phyloP scores from a whole-genome alignment of 2,113 vertebrate genomes.

The Ptilorrhoa leucosticta region DNA sequence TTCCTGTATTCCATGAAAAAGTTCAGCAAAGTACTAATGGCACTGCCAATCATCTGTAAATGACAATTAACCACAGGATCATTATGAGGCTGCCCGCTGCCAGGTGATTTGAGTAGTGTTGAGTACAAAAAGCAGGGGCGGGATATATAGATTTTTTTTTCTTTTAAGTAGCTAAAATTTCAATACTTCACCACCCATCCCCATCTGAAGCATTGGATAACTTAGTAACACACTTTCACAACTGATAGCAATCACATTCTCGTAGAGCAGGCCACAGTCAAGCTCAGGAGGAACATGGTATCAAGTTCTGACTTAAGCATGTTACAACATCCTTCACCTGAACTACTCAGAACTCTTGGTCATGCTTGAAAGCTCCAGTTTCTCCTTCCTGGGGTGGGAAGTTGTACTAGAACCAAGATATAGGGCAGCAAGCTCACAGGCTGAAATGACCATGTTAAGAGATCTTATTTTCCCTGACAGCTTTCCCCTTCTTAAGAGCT shows the following conservation, averaged over 20 bases:
- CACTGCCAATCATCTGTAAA: not conserved
- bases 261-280: not conserved
- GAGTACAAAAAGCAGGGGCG: not conserved
- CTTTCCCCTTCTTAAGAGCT: not conserved
- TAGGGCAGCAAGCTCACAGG: not conserved
- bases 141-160: not conserved
- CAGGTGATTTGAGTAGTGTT: not conserved
- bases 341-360: not conserved
- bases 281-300: not conserved
- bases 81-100: not conserved
- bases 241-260: not conserved
- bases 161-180: not conserved
- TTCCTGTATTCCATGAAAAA: not conserved
- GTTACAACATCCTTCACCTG: not conserved
- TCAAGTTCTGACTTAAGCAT: not conserved
- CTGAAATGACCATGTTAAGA: not conserved
- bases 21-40: not conserved
- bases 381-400: not conserved
- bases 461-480: not conserved
- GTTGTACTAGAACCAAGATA: not conserved
- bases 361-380: not conserved
- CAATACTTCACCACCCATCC: not conserved
- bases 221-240: not conserved
- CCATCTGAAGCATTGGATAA: not conserved
- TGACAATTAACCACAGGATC: not conserved